Percentiles rank a stretch among this genome's conserved stretches.
Evolutionary conservation across 2,797 vertebrate genomes (phyloP).

Genomic region (Erithacus rubecula): DNA sequence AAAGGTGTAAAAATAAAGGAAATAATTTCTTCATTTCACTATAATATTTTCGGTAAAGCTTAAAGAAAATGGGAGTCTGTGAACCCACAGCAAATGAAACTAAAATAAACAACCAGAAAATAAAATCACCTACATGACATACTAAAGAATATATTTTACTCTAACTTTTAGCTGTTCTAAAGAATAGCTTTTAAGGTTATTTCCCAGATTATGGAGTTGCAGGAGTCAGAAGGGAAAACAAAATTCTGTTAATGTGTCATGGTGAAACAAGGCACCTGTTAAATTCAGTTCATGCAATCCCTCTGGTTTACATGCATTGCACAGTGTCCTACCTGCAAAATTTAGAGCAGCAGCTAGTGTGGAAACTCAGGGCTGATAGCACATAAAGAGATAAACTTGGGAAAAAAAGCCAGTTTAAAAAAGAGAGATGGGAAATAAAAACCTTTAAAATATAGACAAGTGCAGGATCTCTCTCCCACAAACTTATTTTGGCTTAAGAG

Average conservation of each 20-base stretch:
- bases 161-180: background rate
- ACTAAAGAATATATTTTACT: background rate
- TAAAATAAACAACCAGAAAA: background rate
- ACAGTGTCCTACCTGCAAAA: background rate
- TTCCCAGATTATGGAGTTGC: background rate
- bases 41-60: background rate
- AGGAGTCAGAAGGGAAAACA: background rate
- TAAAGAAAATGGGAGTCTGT: background rate
- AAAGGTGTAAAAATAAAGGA: background rate
- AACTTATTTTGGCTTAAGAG: constrained; percentile 67
- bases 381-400: background rate
- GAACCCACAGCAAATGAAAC: background rate
- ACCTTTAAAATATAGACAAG: background rate
- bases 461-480: background rate
- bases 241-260: background rate
- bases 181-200: background rate
- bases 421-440: background rate
- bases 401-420: background rate
- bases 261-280: background rate
- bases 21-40: background rate
- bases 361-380: background rate
- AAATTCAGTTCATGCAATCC: background rate
- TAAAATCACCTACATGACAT: background rate
- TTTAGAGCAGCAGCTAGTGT: background rate
- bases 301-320: background rate